These are phyloP conservation scores for Hirundo rustica DNA, from an alignment of 2,797 vertebrate genomes.

Conservation along the genomic window DNA sequence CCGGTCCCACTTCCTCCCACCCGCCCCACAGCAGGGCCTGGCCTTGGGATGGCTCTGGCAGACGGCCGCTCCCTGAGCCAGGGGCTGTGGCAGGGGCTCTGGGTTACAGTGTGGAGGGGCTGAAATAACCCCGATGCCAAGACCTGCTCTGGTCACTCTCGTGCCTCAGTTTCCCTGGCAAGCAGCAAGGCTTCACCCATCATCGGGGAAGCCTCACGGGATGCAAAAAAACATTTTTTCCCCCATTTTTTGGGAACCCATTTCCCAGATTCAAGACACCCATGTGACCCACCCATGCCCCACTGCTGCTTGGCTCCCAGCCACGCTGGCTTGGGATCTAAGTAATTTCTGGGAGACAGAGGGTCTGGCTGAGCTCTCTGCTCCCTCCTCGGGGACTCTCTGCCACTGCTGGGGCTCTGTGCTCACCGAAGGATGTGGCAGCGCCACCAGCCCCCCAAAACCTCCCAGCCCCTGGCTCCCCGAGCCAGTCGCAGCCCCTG, in stretches of 20 bases:
- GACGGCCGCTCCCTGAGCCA: neutral
- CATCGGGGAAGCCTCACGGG: neutral
- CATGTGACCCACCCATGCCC: neutral
- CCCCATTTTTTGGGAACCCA: neutral
- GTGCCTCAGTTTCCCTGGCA: neutral
- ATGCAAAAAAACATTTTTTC: neutral
- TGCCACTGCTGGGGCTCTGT: neutral
- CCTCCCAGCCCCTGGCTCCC: rapidly evolving
- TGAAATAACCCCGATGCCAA: neutral
- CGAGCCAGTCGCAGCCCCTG: rapidly evolving
- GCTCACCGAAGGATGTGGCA: neutral
- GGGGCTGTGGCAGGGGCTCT: neutral
- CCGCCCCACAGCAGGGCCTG: neutral
- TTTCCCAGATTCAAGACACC: neutral
- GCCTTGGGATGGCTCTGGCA: neutral
- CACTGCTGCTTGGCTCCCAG: neutral
- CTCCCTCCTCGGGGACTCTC: neutral
- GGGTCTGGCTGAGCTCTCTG: rapidly evolving
- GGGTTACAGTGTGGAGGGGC: rapidly evolving
- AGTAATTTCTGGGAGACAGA: neutral
- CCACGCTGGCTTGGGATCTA: neutral
- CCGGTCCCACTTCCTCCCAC: neutral
- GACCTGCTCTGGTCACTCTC: neutral
- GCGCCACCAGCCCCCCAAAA: rapidly evolving
- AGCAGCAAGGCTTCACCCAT: neutral